Percentiles rank a stretch among this genome's conserved stretches.
Conservation (phyloP, 2,113 vertebrate genomes). For the Coreoperca whiteheadi region DNA sequence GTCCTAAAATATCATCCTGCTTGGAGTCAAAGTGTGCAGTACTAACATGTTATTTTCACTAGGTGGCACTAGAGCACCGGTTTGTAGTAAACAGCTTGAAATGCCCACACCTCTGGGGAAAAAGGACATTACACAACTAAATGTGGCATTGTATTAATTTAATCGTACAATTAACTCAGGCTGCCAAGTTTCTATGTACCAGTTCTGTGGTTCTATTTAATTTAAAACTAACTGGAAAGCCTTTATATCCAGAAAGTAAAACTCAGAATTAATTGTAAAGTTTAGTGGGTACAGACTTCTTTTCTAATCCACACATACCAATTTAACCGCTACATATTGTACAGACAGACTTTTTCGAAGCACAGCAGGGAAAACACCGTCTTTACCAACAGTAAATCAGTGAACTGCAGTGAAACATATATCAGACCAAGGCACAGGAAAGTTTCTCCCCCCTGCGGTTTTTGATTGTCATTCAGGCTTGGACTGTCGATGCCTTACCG, state of each 20-base stretch:
- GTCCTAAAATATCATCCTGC: neutral
- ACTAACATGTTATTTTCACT: neutral
- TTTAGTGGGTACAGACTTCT: neutral
- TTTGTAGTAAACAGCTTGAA: neutral
- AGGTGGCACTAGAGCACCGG: slow-evolving; percentile 46
- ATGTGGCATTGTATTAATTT: neutral
- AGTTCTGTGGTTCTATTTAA: neutral
- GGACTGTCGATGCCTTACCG: slow-evolving; percentile 37
- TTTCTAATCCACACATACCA: neutral
- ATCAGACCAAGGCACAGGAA: neutral
- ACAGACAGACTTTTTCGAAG: neutral
- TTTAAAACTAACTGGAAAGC: neutral
- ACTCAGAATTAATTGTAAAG: neutral
- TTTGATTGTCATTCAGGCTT: slow-evolving; percentile 37
- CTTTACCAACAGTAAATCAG: neutral
- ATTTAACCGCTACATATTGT: neutral
- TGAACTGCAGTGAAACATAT: slow-evolving; percentile 19
- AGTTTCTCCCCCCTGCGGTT: slow-evolving; percentile 10
- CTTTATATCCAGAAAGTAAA: too few relatives aligned
- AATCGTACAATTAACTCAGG: neutral
- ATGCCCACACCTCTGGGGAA: neutral
- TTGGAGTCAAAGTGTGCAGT: neutral
- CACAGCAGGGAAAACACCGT: neutral
- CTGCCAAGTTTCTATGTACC: neutral
- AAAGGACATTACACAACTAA: neutral